Conservation (phyloP, 1,140 invertebrate genomes). For the Bombus picipes region DNA sequence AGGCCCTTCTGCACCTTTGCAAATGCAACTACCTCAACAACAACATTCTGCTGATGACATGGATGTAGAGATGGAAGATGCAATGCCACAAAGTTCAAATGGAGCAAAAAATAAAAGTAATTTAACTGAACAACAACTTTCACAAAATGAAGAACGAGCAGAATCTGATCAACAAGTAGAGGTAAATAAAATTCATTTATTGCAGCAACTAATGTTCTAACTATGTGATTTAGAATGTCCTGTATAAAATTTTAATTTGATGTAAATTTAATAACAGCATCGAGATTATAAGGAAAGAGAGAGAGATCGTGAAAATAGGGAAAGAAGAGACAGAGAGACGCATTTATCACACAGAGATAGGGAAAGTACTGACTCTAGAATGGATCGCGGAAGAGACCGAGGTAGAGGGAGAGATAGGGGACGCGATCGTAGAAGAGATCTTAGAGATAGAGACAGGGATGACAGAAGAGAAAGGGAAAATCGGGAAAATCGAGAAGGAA, state of each 20-base stretch:
- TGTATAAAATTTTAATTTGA: background rate
- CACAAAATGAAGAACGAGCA: constrained; percentile 70
- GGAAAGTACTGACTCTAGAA: constrained; percentile 60
- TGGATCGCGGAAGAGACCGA: constrained; percentile 73
- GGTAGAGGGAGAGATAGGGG: constrained; percentile 75
- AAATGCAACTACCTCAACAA: constrained; percentile 80
- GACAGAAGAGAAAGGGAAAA: constrained; percentile 70
- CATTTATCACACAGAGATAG: constrained; percentile 68
- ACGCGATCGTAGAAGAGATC: constrained; percentile 78
- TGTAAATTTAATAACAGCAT: constrained; percentile 42
- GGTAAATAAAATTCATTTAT: constrained; percentile 3
- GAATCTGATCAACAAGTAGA: constrained; percentile 64
- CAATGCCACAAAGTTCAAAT: constrained; percentile 73
- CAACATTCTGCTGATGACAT: constrained; percentile 83
- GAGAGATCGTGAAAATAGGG: constrained; percentile 75
- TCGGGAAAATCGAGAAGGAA: constrained; percentile 59
- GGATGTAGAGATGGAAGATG: constrained; percentile 87
- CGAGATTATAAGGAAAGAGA: constrained; percentile 72
- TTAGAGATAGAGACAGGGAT: constrained; percentile 78
- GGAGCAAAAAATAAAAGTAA: constrained; percentile 69
- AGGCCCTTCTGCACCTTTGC: constrained; percentile 80
- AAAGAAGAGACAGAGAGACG: constrained; percentile 71
- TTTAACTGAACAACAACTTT: constrained; percentile 78
- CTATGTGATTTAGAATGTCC: background rate
- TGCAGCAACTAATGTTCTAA: background rate